Evolutionary conservation across 1,140 invertebrate genomes (phyloP), one percentile per base, ranked within the genome.

Genomic region (Tachypleus tridentatus): DNA sequence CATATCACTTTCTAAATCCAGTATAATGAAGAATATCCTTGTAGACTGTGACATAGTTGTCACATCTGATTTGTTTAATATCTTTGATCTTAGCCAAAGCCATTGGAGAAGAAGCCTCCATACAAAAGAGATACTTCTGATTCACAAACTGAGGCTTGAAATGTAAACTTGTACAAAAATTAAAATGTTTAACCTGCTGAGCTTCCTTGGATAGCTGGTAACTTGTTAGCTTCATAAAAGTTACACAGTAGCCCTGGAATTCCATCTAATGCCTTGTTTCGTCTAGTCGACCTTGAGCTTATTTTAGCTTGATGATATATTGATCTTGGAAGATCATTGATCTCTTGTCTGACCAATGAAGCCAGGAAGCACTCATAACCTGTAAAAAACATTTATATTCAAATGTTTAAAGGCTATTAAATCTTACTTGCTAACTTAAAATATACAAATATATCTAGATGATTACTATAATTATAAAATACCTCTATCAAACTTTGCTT

Each of bases 191-290:
- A 58, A 67, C 65, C 62, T 51, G 65, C 62, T 50, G 64, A 49
- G 51, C 64, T 61, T 50, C 61, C 64, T 49, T 67, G 65, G 54
- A 67, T 47, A 57, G 65, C 49, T 48, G 62, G 60, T 49, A 62
- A 60, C 10, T 61, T 67, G 57, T 52, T 57, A 4, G 62, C 54
- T 51, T 66, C 57, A 61, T 63, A 61, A 5, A 52, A 60, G 9
- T 9, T 50, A 11, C 66, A 67, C n/a, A 67, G 50, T 53, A 67
- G 59, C 50, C 51, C 50, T 10, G 66, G 66, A 62, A 67, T 59
- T 59, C 63, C 63, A 10, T n/a, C 47, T 51, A 67, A 62, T 29
- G 49, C 11, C 10, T 67, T 62, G 64, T 61, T 56, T 11, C 5
- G 52, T 49, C 62, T 67, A 60, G 61, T 54, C 9, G 49, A 52